Conservation (phyloP, 2,888 invertebrate genomes). For the Epicampocera succincta region DNA sequence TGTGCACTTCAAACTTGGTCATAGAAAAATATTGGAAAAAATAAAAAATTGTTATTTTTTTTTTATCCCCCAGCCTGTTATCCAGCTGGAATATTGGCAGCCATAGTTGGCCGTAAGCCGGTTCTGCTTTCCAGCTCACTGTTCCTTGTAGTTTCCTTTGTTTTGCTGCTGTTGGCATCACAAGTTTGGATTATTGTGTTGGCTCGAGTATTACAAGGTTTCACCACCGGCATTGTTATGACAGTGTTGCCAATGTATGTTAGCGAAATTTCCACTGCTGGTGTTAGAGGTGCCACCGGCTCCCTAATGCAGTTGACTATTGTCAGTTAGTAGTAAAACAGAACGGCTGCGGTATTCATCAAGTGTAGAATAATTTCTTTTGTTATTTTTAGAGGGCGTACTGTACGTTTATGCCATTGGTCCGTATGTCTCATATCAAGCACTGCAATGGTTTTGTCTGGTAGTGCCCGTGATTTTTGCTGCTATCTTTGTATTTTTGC, state of each 20-base stretch:
- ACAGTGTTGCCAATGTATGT: constrained; percentile 92
- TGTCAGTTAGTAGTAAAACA: constrained; percentile 78
- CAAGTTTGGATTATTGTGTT: constrained; percentile 84
- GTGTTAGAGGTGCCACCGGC: constrained; percentile 91
- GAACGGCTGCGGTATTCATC: not conserved
- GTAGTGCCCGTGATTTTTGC: constrained; percentile 85
- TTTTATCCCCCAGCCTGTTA: constrained; percentile 84
- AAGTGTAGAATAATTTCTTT: not conserved
- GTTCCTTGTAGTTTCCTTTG: constrained; percentile 87
- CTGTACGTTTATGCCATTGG: constrained; percentile 88
- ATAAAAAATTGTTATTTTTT: not conserved
- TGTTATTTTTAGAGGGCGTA: constrained; percentile 83
- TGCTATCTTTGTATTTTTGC: constrained; percentile 86
- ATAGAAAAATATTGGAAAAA: too few relatives aligned
- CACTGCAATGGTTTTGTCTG: constrained; percentile 86
- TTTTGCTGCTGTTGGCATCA: constrained; percentile 85
- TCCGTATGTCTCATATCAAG: constrained; percentile 86
- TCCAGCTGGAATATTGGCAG: constrained; percentile 86
- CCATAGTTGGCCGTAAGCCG: constrained; percentile 87
- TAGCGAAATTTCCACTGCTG: constrained; percentile 91
- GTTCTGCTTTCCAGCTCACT: constrained; percentile 85
- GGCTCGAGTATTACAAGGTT: constrained; percentile 82
- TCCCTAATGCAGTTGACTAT: constrained; percentile 90
- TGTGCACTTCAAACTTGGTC: too few relatives aligned
- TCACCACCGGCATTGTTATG: constrained; percentile 87